phyloP scores from a whole-genome alignment of 2,797 vertebrate species.

The Leptoclinus maculatus region DNA sequence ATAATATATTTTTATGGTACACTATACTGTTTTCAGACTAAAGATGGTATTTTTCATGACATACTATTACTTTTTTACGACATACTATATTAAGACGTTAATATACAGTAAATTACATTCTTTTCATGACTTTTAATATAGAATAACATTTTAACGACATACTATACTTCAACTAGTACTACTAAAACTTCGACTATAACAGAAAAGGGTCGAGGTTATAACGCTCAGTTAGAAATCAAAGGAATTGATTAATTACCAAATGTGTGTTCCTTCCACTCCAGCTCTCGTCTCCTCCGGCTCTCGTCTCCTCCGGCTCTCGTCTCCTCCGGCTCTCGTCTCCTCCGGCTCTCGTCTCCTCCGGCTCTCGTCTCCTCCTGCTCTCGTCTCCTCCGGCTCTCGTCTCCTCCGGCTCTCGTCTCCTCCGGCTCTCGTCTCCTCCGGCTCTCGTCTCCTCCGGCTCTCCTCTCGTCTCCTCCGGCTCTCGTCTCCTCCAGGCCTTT shows the following conservation, averaged over 20 bases:
- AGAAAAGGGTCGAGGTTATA: background rate
- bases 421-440: background rate
- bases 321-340: background rate
- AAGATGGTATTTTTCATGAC: too few relatives aligned
- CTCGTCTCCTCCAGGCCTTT: background rate
- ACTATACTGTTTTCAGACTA: too few relatives aligned
- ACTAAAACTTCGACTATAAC: background rate
- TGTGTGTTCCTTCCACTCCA: background rate
- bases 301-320: background rate
- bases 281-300: background rate
- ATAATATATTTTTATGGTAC: too few relatives aligned
- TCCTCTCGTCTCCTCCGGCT: background rate
- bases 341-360: background rate
- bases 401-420: background rate
- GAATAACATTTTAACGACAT: too few relatives aligned
- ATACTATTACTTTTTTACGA: too few relatives aligned
- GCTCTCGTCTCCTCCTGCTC: background rate
- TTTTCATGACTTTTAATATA: too few relatives aligned
- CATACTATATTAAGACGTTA: too few relatives aligned
- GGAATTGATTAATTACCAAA: background rate
- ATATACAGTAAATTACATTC: too few relatives aligned
- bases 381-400: background rate
- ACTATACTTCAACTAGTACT: background rate
- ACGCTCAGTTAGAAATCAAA: background rate
- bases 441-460: background rate